Evolutionary conservation across 2,888 invertebrate species (phyloP).

Genomic region (Ennomos fuscantarius): DNA sequence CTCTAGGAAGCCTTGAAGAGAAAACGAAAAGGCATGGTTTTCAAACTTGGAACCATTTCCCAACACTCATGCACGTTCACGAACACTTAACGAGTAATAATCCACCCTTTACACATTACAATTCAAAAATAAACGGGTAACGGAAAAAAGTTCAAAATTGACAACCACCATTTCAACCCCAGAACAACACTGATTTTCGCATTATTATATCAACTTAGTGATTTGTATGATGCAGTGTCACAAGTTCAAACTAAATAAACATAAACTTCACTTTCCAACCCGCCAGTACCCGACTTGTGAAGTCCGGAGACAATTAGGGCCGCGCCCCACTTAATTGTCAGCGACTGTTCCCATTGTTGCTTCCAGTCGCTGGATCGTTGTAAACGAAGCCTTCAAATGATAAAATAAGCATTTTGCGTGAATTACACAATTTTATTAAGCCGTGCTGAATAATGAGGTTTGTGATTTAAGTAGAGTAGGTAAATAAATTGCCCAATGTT

Average conservation of each 20-base stretch:
- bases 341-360: conserved; percentile 45
- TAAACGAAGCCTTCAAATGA: conserved; percentile 11
- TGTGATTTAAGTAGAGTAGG: too few relatives aligned
- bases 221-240: conserved; percentile 1
- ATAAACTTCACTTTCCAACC: conserved; percentile 27
- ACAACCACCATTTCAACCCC: too few relatives aligned
- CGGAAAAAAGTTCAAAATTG: too few relatives aligned
- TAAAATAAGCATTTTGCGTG: conserved; percentile 4
- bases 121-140: too few relatives aligned
- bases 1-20: too few relatives aligned
- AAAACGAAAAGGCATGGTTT: too few relatives aligned
- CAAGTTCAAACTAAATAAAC: conserved; percentile 1
- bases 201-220: too few relatives aligned
- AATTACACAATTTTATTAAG: conserved; percentile 1
- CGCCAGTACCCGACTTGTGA: conserved; percentile 37
- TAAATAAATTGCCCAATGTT: background rate
- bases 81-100: too few relatives aligned
- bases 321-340: conserved; percentile 46
- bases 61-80: too few relatives aligned
- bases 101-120: too few relatives aligned
- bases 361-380: conserved; percentile 12
- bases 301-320: conserved; percentile 45
- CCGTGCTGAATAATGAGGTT: background rate
- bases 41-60: too few relatives aligned
- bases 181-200: too few relatives aligned